phyloP scores from a whole-genome alignment of 2,113 vertebrate genomes.

The Oreocharis arfaki region DNA sequence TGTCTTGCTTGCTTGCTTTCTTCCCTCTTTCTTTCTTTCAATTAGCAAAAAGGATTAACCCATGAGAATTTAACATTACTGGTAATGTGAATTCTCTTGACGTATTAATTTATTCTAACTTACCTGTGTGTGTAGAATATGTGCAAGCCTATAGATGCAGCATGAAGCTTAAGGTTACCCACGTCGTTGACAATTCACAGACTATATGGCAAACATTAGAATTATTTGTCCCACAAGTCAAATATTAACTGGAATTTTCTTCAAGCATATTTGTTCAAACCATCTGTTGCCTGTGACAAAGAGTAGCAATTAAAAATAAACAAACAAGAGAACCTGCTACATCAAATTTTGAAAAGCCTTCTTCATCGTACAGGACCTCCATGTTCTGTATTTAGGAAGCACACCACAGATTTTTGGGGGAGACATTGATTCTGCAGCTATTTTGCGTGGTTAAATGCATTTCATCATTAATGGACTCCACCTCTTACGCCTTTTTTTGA shows the following conservation, averaged over 20 bases:
- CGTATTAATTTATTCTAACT: background rate
- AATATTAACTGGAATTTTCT: background rate
- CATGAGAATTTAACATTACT: background rate
- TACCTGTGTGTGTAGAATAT: background rate
- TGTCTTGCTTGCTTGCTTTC: background rate
- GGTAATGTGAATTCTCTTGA: background rate
- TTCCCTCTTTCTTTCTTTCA: background rate
- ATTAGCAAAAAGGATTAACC: background rate
- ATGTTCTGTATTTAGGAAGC: slow-evolving; percentile 22
- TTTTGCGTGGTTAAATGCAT: slow-evolving; percentile 14
- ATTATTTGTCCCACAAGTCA: background rate
- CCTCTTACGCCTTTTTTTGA: background rate
- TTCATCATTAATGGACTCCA: slow-evolving; percentile 20
- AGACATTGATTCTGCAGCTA: background rate
- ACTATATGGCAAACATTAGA: background rate
- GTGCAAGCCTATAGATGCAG: background rate
- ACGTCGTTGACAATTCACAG: background rate
- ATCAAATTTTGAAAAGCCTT: background rate
- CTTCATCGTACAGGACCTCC: background rate
- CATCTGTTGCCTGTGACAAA: background rate
- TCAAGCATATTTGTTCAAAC: background rate
- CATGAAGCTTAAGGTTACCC: background rate
- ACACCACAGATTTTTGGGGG: background rate
- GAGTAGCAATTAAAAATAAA: background rate
- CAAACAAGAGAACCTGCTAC: background rate